phyloP scores from a whole-genome alignment of 64 coral and sea anemone genomes.

The Platygyra sinensis region DNA sequence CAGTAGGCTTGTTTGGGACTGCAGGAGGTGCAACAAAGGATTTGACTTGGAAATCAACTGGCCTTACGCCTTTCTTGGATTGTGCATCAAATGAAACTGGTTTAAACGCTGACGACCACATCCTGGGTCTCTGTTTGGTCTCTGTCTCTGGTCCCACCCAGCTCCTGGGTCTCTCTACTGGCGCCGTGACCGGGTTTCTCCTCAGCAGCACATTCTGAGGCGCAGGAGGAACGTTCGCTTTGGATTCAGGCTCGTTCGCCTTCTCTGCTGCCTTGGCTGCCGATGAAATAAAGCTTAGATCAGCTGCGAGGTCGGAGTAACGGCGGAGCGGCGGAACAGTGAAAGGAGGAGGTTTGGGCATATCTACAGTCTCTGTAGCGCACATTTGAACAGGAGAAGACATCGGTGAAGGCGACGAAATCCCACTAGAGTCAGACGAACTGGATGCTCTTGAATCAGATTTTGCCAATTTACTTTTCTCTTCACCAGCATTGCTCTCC shows the following conservation, averaged over 20 bases:
- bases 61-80: neutral
- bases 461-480: neutral
- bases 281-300: slow-evolving; percentile 51
- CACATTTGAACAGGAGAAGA: slow-evolving; percentile 15
- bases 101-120: slow-evolving; percentile 8
- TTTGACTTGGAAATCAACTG: slow-evolving; percentile 15
- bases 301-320: slow-evolving; percentile 67
- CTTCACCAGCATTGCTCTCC: neutral
- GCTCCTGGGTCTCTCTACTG: slow-evolving; percentile 1
- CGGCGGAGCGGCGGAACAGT: slow-evolving; percentile 71
- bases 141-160: slow-evolving; percentile 25
- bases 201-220: neutral
- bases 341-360: slow-evolving; percentile 67
- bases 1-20: neutral
- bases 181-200: neutral
- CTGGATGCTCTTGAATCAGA: slow-evolving; percentile 1
- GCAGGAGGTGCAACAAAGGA: neutral
- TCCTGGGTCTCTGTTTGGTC: neutral
- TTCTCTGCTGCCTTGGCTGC: slow-evolving; percentile 12
- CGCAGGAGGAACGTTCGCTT: neutral
- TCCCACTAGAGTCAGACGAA: slow-evolving; percentile 10
- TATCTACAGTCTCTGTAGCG: slow-evolving; percentile 15
- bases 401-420: neutral
- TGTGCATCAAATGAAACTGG: slow-evolving; percentile 26
- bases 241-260: neutral